A percentile compares a stretch with the other conserved stretches of the same genome.
phyloP scores from a whole-genome alignment of 2,113 vertebrate genomes.

The Poeciliopsis prolifica region DNA sequence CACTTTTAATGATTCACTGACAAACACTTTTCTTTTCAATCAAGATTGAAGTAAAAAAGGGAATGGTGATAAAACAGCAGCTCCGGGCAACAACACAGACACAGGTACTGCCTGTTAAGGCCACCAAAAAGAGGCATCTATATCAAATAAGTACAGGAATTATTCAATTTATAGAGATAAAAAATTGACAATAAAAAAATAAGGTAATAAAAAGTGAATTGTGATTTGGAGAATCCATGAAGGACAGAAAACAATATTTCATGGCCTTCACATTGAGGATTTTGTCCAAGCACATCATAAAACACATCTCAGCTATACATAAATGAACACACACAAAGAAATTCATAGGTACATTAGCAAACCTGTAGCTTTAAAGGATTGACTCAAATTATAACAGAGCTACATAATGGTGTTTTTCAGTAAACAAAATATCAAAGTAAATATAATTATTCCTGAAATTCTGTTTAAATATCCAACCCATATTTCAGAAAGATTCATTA shows the following conservation, averaged over 20 bases:
- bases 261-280: slow-evolving; percentile 17
- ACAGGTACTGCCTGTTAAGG: slow-evolving; percentile 1
- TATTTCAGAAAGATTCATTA: not conserved
- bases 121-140: slow-evolving; percentile 6
- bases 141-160: slow-evolving; percentile 32
- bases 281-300: slow-evolving; percentile 21
- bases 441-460: not conserved
- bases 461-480: not conserved
- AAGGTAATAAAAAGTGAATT: not conserved
- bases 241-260: slow-evolving; percentile 38
- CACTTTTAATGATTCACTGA: slow-evolving; percentile 55
- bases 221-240: slow-evolving; percentile 7
- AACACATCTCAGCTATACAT: slow-evolving; percentile 3
- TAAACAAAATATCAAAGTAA: not conserved
- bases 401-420: slow-evolving; percentile 2
- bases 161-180: slow-evolving; percentile 29
- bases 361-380: slow-evolving; percentile 15
- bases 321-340: not conserved
- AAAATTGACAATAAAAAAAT: slow-evolving; percentile 34
- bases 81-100: slow-evolving; percentile 4
- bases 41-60: slow-evolving; percentile 4
- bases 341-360: slow-evolving; percentile 9
- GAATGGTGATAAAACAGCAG: not conserved
- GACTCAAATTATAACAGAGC: not conserved
- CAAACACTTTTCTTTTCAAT: slow-evolving; percentile 27